Evolutionary conservation across 2,113 vertebrate genomes (phyloP).

Genomic region (Neolamprologus ventralis): DNA sequence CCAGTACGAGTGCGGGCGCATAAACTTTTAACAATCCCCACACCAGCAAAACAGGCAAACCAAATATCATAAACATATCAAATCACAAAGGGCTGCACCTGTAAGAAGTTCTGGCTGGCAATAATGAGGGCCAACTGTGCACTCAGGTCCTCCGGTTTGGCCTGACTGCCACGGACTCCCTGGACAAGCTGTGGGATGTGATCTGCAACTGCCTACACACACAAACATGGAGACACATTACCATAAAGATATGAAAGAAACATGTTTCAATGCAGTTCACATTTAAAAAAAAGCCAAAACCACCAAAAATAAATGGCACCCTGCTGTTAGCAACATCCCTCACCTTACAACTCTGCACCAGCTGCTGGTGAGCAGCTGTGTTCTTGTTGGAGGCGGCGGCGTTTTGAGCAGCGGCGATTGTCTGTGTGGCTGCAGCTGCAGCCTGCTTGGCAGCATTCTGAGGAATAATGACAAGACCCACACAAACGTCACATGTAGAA

Average conservation of each 20-base stretch:
- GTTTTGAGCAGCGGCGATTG: conserved; percentile 95
- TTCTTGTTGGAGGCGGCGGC: conserved; percentile 95
- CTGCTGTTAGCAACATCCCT: background rate
- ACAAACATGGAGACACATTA: background rate
- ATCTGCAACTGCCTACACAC: conserved; percentile 84
- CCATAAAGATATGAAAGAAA: background rate
- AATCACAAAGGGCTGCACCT: conserved; percentile 68
- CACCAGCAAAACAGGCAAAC: background rate
- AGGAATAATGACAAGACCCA: background rate
- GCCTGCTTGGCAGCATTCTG: conserved; percentile 97
- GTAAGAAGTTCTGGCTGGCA: conserved; percentile 96
- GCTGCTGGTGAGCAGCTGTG: conserved; percentile 90
- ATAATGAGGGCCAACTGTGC: conserved; percentile 91
- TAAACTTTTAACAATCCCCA: background rate
- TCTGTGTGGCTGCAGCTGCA: conserved; percentile 93
- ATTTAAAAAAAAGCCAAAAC: background rate
- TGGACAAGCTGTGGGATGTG: conserved; percentile 97
- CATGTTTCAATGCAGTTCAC: background rate
- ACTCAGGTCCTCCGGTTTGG: conserved; percentile 89
- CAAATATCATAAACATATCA: background rate
- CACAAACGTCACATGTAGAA: background rate
- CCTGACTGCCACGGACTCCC: conserved; percentile 91
- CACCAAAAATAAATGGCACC: background rate
- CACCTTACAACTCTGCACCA: conserved; percentile 99
- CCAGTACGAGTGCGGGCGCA: background rate